phyloP scores from a whole-genome alignment of 2,888 invertebrate genomes.

The Apamea sordens region DNA sequence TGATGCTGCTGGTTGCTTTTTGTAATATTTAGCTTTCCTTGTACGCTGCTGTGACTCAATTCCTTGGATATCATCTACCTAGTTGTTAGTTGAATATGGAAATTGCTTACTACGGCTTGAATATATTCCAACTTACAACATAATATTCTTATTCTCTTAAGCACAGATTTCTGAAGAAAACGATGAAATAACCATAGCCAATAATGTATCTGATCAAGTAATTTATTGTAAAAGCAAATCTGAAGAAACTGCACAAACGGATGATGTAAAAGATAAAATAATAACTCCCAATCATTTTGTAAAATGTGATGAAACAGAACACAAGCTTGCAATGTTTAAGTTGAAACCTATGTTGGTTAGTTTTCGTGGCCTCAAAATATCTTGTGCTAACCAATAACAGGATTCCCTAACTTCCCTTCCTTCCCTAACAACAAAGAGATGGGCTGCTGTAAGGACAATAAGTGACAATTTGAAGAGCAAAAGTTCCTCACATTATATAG shows the following conservation, averaged over 20 bases:
- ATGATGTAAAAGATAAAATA: background rate
- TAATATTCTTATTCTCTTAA: background rate
- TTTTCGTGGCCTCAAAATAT: background rate
- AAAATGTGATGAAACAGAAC: background rate
- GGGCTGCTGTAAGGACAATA: too few relatives aligned
- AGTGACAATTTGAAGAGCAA: background rate
- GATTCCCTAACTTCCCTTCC: background rate
- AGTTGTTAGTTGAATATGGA: constrained; percentile 56
- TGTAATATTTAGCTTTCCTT: constrained; percentile 74
- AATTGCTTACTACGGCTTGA: constrained; percentile 45
- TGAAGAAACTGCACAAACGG: background rate
- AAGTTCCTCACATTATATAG: background rate
- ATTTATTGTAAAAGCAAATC: background rate
- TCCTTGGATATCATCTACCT: constrained; percentile 57
- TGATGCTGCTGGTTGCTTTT: constrained; percentile 77
- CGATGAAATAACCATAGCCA: background rate
- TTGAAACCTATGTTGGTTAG: too few relatives aligned
- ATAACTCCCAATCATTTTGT: background rate
- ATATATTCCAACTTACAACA: constrained; percentile 21
- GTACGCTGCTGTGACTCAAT: constrained; percentile 71
- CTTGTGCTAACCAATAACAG: background rate
- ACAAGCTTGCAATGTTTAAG: background rate
- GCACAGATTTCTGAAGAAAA: background rate
- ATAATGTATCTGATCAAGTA: background rate
- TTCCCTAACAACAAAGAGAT: background rate